Percentiles rank a stretch among this genome's conserved stretches.
These are phyloP conservation scores for Philhelius pedissequus DNA, from an alignment of 2,888 invertebrate genomes.

Conservation along the genomic window DNA sequence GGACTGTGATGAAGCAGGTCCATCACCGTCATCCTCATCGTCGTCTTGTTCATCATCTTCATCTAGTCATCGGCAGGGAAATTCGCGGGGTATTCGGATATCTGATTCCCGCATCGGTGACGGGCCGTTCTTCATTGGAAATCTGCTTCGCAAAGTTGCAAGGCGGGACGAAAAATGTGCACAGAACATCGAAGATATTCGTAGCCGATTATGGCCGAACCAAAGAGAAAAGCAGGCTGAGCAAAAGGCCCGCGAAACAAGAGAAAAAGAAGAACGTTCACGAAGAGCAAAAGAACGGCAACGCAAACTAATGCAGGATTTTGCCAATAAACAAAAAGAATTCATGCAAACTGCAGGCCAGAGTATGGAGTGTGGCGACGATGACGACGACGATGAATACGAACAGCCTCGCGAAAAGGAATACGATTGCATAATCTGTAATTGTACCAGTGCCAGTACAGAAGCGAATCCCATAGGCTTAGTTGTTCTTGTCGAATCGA, in stretches of 20 bases:
- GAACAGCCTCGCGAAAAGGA: slow-evolving; percentile 83
- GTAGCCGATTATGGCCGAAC: slow-evolving; percentile 88
- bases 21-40: slow-evolving; percentile 71
- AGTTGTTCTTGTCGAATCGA: slow-evolving; percentile 91
- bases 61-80: slow-evolving; percentile 44
- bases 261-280: slow-evolving; percentile 91
- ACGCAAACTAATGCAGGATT: slow-evolving; percentile 94
- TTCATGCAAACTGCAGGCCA: slow-evolving; percentile 91
- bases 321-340: slow-evolving; percentile 93
- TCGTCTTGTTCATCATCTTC: slow-evolving; percentile 44
- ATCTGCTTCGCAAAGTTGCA: slow-evolving; percentile 87
- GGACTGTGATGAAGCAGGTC: slow-evolving; percentile 76
- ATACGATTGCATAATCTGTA: slow-evolving; percentile 98
- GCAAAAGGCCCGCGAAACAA: slow-evolving; percentile 82
- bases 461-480: slow-evolving; percentile 92
- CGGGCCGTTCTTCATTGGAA: slow-evolving; percentile 92
- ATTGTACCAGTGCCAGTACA: slow-evolving; percentile 91
- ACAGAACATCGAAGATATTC: slow-evolving; percentile 85
- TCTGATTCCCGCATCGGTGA: slow-evolving; percentile 84
- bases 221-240: slow-evolving; percentile 89
- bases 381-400: slow-evolving; percentile 81
- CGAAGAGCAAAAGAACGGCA: slow-evolving; percentile 93
- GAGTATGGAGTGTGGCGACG: slow-evolving; percentile 80
- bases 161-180: slow-evolving; percentile 85
- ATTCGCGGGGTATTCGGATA: slow-evolving; percentile 74